Evolutionary conservation across 1,140 invertebrate genomes (phyloP), one percentile per base, ranked within the genome.

Genomic region (Drosophila pandora): DNA sequence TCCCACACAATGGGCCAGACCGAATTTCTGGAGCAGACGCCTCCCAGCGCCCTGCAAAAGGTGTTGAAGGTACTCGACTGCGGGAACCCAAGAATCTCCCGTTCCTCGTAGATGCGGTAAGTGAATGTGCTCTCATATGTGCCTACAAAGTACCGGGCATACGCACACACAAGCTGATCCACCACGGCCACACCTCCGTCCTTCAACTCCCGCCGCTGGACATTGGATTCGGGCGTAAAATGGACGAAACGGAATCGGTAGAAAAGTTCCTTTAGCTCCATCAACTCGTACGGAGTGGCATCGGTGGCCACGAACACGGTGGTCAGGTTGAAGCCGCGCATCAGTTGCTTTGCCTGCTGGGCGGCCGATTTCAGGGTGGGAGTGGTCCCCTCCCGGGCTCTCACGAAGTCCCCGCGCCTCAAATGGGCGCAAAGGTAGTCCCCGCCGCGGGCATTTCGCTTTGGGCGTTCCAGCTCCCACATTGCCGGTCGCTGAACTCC

Each of bases 91-190:
- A 99, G 90, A 68, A 99, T 98, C 93, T 99, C 98, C 47, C 98
- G 94, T 91, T 99, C 98, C 92, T 99, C 98, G 93, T 99, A 97
- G 71, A 99, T 99, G 54, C 98, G 94, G 91, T 97, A 98, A 10
- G 98, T 96, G 92, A 99, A 99, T 23, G 98, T 99, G 69, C 98
- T 99, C 89, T 97, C 97, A 90, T 96, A 94, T 1, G 97, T 98
- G 28, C 98, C 98, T 71, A 99, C 95, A 98, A 93, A 95, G 95
- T 88, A 95, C 94, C 94, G 94, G 4, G 97, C 95, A 92, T 96
- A 94, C 0, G 98, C 95, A 93, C 97, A 98, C 73, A 99, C 96
- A 79, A 98, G 97, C 93, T 99, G 98, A 92, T 99, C 98, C 59
- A 99, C 95, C 68, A 99, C 98, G 2, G 98, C 98, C 39, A 97